A percentile compares a stretch with the other conserved stretches of the same genome.
Evolutionary conservation across 2,888 invertebrate species (phyloP).

Genomic region (Gastracanthus pulcherrimus): DNA sequence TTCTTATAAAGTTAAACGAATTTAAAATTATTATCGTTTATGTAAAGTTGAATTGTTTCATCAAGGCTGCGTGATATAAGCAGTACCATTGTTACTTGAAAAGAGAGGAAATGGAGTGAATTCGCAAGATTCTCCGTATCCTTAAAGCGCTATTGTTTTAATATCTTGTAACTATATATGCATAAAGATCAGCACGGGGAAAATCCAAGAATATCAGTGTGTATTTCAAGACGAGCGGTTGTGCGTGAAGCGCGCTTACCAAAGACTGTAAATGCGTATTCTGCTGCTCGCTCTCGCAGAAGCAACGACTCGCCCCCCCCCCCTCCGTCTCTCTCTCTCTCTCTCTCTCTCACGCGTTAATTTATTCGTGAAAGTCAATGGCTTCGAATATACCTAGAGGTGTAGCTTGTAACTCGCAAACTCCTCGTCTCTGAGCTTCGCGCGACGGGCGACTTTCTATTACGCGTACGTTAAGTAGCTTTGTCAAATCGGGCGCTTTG

Average conservation of each 20-base stretch:
- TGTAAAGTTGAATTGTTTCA: too few species aligned
- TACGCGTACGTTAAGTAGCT: slow-evolving; percentile 56
- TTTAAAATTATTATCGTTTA: too few species aligned
- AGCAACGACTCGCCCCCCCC: slow-evolving; percentile 1
- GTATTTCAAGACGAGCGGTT: slow-evolving; percentile 58
- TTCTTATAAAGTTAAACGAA: too few species aligned
- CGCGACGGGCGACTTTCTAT: slow-evolving; percentile 44
- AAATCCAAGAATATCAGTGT: slow-evolving; percentile 53
- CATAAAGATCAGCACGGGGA: not conserved
- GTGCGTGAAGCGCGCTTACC: slow-evolving; percentile 41
- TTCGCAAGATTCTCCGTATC: too few species aligned
- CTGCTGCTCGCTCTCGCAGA: slow-evolving; percentile 25
- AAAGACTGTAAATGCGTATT: slow-evolving; percentile 43
- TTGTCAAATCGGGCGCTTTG: slow-evolving; percentile 51
- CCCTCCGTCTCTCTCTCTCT: not conserved
- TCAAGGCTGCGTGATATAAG: too few species aligned
- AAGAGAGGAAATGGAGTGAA: too few species aligned
- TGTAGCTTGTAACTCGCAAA: slow-evolving; percentile 42
- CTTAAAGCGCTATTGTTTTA: slow-evolving; percentile 29
- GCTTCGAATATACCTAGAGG: slow-evolving; percentile 2
- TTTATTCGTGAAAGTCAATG: slow-evolving; percentile 62
- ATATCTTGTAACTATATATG: not conserved
- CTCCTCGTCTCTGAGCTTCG: slow-evolving; percentile 7
- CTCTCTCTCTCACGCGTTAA: slow-evolving; percentile 42
- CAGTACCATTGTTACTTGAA: too few species aligned